These are phyloP conservation scores for Noctuana brunneofusca DNA, from an alignment of 2,888 invertebrate species.

Conservation along the genomic window DNA sequence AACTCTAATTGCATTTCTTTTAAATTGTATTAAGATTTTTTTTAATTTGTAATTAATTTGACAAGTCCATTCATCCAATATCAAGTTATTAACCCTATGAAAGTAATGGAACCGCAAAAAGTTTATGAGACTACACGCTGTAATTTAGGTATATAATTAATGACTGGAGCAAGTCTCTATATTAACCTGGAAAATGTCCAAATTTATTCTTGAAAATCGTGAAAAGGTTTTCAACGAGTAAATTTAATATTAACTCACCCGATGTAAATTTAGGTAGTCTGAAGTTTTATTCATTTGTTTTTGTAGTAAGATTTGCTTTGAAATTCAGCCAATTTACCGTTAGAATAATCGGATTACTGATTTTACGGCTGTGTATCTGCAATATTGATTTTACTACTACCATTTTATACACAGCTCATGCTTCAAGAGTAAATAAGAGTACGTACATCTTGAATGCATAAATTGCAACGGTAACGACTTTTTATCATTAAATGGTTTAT, in stretches of 20 bases:
- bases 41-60: too few species aligned
- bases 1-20: too few species aligned
- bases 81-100: too few species aligned
- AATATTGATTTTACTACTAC: background rate
- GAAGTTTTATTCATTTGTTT: background rate
- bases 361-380: background rate
- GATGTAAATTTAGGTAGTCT: background rate
- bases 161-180: constrained; percentile 21
- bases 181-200: constrained; percentile 51
- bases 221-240: background rate
- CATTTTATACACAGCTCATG: too few species aligned
- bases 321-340: background rate
- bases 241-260: background rate
- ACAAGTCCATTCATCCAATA: too few species aligned
- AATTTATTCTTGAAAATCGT: constrained; percentile 33
- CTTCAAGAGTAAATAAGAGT: too few species aligned
- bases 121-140: too few species aligned
- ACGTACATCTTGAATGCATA: too few species aligned
- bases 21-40: too few species aligned
- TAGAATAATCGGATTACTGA: background rate
- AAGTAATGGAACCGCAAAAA: too few species aligned
- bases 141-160: background rate
- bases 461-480: too few species aligned
- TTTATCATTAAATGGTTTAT: too few species aligned
- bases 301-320: background rate